Percentiles rank a stretch among this genome's conserved stretches.
Conservation (phyloP, 2,113 vertebrate genomes). For the Aythya baeri region DNA sequence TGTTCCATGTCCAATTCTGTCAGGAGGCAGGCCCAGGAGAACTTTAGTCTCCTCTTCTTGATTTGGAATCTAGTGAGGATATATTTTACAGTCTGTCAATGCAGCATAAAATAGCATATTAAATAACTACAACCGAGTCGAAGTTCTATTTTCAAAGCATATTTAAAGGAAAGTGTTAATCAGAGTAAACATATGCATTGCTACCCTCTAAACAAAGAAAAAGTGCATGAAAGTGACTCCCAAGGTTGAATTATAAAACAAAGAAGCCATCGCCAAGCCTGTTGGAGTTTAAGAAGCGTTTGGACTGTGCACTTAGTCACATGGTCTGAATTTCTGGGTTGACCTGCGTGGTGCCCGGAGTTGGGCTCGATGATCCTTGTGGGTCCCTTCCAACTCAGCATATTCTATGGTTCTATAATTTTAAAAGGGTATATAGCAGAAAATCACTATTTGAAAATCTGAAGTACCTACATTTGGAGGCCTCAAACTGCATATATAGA, state of each 20-base stretch:
- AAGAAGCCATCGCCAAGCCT: not conserved
- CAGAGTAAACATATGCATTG: not conserved
- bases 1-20: conserved; percentile 95
- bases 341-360: too few relatives aligned
- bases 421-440: not conserved
- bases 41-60: conserved; percentile 87
- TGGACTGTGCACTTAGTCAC: too few relatives aligned
- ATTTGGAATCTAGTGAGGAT: conserved; percentile 84
- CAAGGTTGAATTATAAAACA: not conserved
- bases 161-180: not conserved
- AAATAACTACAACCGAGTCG: not conserved
- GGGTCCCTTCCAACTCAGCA: too few relatives aligned
- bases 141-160: not conserved
- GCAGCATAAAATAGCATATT: not conserved
- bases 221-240: not conserved
- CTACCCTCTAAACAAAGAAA: not conserved
- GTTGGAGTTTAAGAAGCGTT: too few relatives aligned
- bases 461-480: not conserved
- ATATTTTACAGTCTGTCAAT: conserved; percentile 13
- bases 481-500: not conserved
- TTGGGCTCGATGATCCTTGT: too few relatives aligned
- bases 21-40: conserved; percentile 84
- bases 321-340: too few relatives aligned
- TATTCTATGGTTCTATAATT: too few relatives aligned
- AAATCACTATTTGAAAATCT: fast-evolving